Evolutionary conservation across 2,888 invertebrate genomes (phyloP).

Genomic region (Patella ulyssiponensis): DNA sequence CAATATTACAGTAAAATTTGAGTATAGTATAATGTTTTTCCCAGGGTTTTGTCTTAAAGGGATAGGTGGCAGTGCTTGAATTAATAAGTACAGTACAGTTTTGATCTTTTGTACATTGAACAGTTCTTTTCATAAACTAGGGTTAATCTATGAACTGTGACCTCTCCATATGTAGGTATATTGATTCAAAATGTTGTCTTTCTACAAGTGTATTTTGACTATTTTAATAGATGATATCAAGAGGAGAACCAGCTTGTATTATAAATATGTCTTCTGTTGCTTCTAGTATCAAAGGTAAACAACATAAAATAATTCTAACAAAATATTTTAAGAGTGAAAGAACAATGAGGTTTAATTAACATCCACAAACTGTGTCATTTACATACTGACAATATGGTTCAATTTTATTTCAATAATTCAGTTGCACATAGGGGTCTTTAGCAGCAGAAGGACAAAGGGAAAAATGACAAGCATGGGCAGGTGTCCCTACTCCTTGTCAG

Average conservation of each 20-base stretch:
- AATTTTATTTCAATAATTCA: too few species aligned
- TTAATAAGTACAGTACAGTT: not conserved
- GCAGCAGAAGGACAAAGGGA: too few species aligned
- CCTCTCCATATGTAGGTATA: not conserved
- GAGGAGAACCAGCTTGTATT: conserved; percentile 53
- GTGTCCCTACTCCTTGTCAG: too few species aligned
- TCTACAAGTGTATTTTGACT: not conserved
- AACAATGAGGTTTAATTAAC: too few species aligned
- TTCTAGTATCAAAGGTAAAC: conserved; percentile 61
- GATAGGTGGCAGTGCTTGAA: not conserved
- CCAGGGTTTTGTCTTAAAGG: not conserved
- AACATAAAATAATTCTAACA: not conserved
- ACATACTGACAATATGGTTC: too few species aligned
- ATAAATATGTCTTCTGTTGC: conserved; percentile 65
- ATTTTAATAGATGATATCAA: conserved; percentile 50
- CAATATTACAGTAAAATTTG: too few species aligned
- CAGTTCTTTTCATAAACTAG: not conserved
- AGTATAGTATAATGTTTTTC: not conserved
- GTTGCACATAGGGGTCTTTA: too few species aligned
- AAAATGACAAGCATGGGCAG: too few species aligned
- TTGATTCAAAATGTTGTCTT: not conserved
- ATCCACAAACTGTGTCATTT: too few species aligned
- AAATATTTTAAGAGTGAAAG: too few species aligned
- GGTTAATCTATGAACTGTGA: not conserved
- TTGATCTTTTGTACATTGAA: too few species aligned